Percentiles rank a stretch among this genome's conserved stretches.
Conservation (phyloP, 2,888 invertebrate genomes). For the Sepioteuthis lessoniana region DNA sequence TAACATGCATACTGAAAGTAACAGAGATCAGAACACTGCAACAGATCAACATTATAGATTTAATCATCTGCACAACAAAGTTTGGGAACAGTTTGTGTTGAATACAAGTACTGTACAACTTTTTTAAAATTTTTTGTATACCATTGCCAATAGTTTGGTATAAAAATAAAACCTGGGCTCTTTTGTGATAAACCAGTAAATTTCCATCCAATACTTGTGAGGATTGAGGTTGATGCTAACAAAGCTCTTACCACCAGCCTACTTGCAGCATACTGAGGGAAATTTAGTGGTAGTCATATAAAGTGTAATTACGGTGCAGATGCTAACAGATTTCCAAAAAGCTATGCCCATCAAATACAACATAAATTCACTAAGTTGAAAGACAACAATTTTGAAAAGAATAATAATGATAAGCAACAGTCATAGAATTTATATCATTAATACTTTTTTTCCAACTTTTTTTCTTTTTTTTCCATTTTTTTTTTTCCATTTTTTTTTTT, state of each 20-base stretch:
- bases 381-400: constrained; percentile 47
- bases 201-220: constrained; percentile 34
- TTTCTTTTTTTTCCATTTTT: background rate
- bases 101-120: constrained; percentile 45
- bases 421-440: constrained; percentile 49
- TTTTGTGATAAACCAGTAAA: constrained; percentile 46
- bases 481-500: background rate
- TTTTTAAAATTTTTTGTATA: constrained; percentile 41
- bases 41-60: constrained; percentile 46
- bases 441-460: background rate
- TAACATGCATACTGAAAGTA: constrained; percentile 23
- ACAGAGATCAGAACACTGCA: constrained; percentile 40
- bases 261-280: background rate
- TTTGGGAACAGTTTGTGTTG: constrained; percentile 39
- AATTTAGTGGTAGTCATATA: background rate
- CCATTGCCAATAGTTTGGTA: constrained; percentile 45
- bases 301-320: constrained; percentile 3
- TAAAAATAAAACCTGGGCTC: constrained; percentile 48
- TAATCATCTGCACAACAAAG: constrained; percentile 47
- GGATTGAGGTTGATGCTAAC: background rate
- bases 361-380: constrained; percentile 48
- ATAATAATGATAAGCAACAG: constrained; percentile 46
- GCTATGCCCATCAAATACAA: constrained; percentile 47
- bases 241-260: constrained; percentile 33
- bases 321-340: constrained; percentile 36